Evolutionary conservation across 37 sponge, comb jelly and placozoan genomes (phyloP).

Genomic region (Crambe crambe): DNA sequence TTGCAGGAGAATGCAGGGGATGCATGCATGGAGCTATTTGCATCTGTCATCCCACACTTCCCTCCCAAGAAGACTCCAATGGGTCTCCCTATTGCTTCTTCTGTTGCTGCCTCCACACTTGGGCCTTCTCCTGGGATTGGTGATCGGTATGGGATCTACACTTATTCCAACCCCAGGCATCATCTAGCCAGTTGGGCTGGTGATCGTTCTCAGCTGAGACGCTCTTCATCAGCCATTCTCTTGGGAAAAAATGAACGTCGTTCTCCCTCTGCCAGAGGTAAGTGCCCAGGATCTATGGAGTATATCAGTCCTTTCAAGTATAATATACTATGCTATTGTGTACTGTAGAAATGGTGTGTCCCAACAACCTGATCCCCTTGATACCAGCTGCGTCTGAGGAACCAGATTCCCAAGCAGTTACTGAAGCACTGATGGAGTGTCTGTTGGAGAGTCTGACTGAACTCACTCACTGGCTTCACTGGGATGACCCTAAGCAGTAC

Average conservation of each 20-base stretch:
- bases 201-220: not conserved
- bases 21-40: slow-evolving; percentile 82
- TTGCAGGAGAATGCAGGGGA: slow-evolving; percentile 81
- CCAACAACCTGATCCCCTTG: slow-evolving; percentile 9
- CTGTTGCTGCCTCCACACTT: not conserved
- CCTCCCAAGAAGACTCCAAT: slow-evolving; percentile 78
- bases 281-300: too few relatives aligned
- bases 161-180: not conserved
- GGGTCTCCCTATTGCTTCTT: slow-evolving; percentile 29
- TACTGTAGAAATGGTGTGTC: slow-evolving; percentile 37
- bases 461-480: slow-evolving; percentile 58
- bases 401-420: not conserved
- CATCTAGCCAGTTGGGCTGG: not conserved
- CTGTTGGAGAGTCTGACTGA: slow-evolving; percentile 39
- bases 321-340: too few relatives aligned
- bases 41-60: slow-evolving; percentile 79
- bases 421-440: slow-evolving; percentile 60
- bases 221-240: not conserved
- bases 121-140: slow-evolving; percentile 16
- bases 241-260: not conserved
- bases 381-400: not conserved
- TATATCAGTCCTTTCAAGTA: too few relatives aligned
- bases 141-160: slow-evolving; percentile 51
- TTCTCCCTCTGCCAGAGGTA: not conserved
- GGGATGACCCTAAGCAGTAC: slow-evolving; percentile 62